Evolutionary conservation across 2,797 vertebrate species (phyloP), one percentile per base, ranked within the genome.

Genomic region (Cichlasoma orientale): DNA sequence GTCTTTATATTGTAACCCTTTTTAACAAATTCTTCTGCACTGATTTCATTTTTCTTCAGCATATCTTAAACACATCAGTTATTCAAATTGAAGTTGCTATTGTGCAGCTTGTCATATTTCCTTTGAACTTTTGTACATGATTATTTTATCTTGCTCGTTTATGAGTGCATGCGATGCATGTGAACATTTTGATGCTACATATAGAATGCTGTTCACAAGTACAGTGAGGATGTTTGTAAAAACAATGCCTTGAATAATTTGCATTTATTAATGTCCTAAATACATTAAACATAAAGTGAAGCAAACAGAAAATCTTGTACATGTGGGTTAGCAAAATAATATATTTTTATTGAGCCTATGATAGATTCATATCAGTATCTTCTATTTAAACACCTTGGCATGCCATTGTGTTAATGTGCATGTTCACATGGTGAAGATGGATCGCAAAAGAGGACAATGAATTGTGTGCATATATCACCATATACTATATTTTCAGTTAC

Each of bases 11-110:
- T 41, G 41, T 21, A 47, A n/a, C 33, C 31, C 13, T 31, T 13
- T 82, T 82, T 41, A 25, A 59, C 72, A 72, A 41, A 79, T 75
- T 75, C n/a, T 56, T 59, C 27, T 78, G 33, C 19, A 63, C n/a
- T 59, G 21, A 59, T 83, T 82, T 76, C 3, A 74, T 82, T 56
- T 78, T 69, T 77, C 16, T 56, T 31, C 6, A 1, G 1, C 61
- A 41, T 63, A 61, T 9, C 31, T 74, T 19, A 66, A 77, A 21
- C 19, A 21, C 7, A 66, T 86, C 3, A 82, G 74, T 84, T 68
- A 84, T 90, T 91, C 33, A 85, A 75, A 25, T 10, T 44, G 25
- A 75, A 55, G 27, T 33, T 53, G 78, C 59, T 78, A 56, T 47
- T 61, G n/a, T 53, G 52, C 50, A 36, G 41, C 74, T 75, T 29